Evolutionary conservation across 1,140 invertebrate genomes (phyloP), one percentile per base, ranked within the genome.

Genomic region (Wiebesia pumilae): DNA sequence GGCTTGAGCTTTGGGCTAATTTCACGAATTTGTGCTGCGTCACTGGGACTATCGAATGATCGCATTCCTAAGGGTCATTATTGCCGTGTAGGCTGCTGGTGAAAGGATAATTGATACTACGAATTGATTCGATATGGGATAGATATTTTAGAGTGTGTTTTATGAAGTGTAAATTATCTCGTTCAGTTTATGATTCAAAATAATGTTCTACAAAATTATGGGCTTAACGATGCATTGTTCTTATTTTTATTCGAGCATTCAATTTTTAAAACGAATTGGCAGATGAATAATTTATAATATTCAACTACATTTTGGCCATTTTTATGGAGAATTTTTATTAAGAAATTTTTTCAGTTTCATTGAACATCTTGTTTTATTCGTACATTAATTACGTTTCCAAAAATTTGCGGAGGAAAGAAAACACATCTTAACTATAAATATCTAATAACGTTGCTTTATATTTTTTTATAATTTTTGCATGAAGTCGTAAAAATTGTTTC

Each of bases 21-120:
- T 84, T 77, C 35, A 51, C 3, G 38, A 43, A 75, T 75, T 82
- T 33, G 62, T 82, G 65, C 79, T 54, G 38, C 51, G 84, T 75
- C 54, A 79, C 38, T 33, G 58, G 38, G 43, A n/a, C 35, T 69
- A 83, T 78, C 80, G 81, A 51, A 62, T 82, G 35, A 79, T 87
- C 47, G 75, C 85, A 87, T 83, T 77, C 81, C 75, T 69, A 58
- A 58, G 58, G 85, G 65, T 33, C 43, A 87, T 80, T 82, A 82
- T 69, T 78, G 81, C 58, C 83, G 54, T 83, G 79, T 81, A 71
- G 19, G 58, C n/a, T 69, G 81, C 40, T 69, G 67, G 27, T 83
- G 85, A 87, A 87, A 80, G 47, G 81, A 87, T 87, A 87, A 87
- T 87, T 87, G 81, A 83, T 87, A 83, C 80, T 73, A 33, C 43